These are phyloP conservation scores for Lucilia sericata DNA, from an alignment of 1,140 invertebrate genomes.

Conservation along the genomic window DNA sequence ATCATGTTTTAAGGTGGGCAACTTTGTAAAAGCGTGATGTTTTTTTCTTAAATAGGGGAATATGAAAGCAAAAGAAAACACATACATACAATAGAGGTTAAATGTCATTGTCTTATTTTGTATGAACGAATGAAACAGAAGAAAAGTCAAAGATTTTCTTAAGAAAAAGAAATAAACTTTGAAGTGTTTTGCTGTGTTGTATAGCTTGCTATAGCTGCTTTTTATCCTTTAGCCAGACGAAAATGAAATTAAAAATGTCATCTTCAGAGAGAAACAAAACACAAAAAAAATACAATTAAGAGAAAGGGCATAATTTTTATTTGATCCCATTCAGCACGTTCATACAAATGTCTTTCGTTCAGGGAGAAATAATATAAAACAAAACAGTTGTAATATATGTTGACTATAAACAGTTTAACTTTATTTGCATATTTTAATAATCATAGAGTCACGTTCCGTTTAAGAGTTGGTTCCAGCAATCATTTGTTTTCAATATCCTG, in stretches of 20 bases:
- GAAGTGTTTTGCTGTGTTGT: background rate
- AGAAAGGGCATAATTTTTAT: too few species aligned
- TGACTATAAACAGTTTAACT: too few species aligned
- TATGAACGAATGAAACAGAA: background rate
- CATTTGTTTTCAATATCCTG: too few species aligned
- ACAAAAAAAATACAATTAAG: background rate
- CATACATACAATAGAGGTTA: background rate
- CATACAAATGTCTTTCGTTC: background rate
- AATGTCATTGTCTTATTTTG: background rate
- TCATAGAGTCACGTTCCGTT: too few species aligned
- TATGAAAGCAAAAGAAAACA: background rate
- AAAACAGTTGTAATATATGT: too few species aligned
- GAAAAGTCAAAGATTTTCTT: background rate
- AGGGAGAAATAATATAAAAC: too few species aligned
- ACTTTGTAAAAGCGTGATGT: background rate
- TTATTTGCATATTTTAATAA: too few species aligned
- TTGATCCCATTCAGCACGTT: background rate
- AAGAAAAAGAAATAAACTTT: background rate
- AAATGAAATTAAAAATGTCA: constrained; percentile 15
- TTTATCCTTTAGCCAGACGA: background rate
- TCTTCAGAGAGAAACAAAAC: background rate
- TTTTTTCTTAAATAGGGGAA: background rate
- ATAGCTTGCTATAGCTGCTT: background rate
- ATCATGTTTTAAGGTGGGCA: background rate
- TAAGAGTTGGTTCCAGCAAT: too few species aligned